Evolutionary conservation across 2,113 vertebrate genomes (phyloP).

Genomic region (Gasterosteus nipponicus): DNA sequence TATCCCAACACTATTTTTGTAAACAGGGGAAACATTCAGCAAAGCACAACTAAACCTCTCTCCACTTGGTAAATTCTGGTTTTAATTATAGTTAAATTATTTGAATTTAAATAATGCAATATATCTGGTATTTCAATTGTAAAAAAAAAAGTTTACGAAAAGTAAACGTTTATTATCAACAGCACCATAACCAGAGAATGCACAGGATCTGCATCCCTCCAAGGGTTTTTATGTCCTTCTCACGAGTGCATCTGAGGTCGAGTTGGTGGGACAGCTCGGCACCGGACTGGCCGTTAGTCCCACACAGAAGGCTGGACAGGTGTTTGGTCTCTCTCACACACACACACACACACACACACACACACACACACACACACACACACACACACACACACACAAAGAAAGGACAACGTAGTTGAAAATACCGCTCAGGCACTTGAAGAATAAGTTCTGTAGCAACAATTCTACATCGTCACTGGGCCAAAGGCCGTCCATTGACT

Average conservation of each 20-base stretch:
- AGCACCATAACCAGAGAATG: neutral
- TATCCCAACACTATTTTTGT: neutral
- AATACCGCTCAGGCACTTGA: neutral
- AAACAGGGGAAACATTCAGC: slow-evolving; percentile 11
- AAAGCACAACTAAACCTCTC: neutral
- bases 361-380: too few relatives aligned
- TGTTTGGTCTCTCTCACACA: slow-evolving; percentile 33
- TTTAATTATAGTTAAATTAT: neutral
- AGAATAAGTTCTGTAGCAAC: neutral
- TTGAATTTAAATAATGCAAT: neutral
- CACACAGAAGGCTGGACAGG: slow-evolving; percentile 58
- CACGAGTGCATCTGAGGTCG: slow-evolving; percentile 23
- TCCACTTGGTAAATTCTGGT: neutral
- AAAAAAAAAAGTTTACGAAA: too few relatives aligned
- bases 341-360: too few relatives aligned
- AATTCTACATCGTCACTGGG: neutral
- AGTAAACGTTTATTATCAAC: neutral
- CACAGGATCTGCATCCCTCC: neutral
- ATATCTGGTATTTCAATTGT: neutral
- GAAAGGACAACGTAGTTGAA: slow-evolving; percentile 29
- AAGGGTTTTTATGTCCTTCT: slow-evolving; percentile 24
- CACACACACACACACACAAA: neutral
- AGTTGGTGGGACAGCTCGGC: slow-evolving; percentile 38
- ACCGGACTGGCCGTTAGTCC: slow-evolving; percentile 24
- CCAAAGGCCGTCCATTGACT: neutral